Evolutionary conservation across 2,888 invertebrate genomes (phyloP).

Genomic region (Ypsolopha sequella): DNA sequence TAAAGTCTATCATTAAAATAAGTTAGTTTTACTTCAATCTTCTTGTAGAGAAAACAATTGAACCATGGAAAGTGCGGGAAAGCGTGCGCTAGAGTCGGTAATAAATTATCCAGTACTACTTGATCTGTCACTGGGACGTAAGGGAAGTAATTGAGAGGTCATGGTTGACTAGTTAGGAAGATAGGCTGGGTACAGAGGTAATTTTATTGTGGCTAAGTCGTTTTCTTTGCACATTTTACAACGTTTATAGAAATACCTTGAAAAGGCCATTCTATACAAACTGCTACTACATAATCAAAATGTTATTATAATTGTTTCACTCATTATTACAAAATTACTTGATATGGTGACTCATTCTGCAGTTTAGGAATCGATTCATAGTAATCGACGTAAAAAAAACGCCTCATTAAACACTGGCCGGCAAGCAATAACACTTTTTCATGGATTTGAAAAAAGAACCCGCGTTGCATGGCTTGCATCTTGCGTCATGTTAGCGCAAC

Average conservation of each 20-base stretch:
- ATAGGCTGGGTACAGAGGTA: neutral
- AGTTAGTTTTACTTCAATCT: no score
- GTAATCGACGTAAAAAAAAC: neutral
- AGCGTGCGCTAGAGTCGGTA: constrained; percentile 35
- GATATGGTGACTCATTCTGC: no score
- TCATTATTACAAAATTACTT: no score
- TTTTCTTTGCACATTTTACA: neutral
- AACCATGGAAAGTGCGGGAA: constrained; percentile 60
- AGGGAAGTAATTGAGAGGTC: constrained; percentile 6
- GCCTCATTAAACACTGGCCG: constrained; percentile 8
- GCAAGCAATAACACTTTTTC: constrained; percentile 4
- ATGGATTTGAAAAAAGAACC: neutral
- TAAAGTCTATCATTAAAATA: no score
- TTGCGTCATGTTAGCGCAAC: neutral
- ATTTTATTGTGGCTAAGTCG: neutral
- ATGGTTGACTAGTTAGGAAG: neutral
- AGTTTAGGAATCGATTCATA: neutral
- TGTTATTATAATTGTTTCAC: no score
- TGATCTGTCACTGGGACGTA: constrained; percentile 12
- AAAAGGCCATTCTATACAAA: neutral
- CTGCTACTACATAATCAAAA: no score
- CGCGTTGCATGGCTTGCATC: neutral
- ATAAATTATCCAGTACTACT: constrained; percentile 13
- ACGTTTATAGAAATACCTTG: neutral
- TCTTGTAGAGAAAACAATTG: constrained; percentile 40